Evolutionary conservation across 2,113 vertebrate species (phyloP), one percentile per base, ranked within the genome.

Genomic region (Lampris megalopsis): DNA sequence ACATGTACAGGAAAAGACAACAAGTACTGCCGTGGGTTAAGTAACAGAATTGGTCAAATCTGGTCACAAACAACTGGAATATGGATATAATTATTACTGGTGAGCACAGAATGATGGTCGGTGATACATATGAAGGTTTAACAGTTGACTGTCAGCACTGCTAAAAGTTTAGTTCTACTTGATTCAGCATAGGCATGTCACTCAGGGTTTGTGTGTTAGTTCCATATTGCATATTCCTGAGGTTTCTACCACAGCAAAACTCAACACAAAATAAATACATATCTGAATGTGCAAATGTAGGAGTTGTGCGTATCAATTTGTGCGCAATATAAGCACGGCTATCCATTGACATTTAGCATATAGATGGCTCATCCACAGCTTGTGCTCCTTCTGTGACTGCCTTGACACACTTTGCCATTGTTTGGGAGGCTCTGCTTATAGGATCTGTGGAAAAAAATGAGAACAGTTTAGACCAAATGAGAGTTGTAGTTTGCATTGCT

Each of bases 341-440:
- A 68, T 82, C n/a, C 35, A 9, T 45, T 73, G 62, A 2, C 24
- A 36, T 96, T 97, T 94, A 97, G 92, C 97, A 97, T 92, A 95
- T 96, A 74, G 96, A 92, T 41, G 96, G 96, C 63, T 98, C 97
- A 40, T 98, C 96, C 70, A 98, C 91, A 40, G 96, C 96, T 68
- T 96, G 94, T 53, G 96, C 95, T 62, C 96, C 97, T 89, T 98
- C 96, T 49, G 94, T 97, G 75, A 96, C 95, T 67, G 97, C 97
- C 91, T 98, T 99, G 71, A 98, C 95, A 93, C 97, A 99, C 86
- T 97, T 98, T 9, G 97, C 97, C 97, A 98, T 98, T 50, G 97
- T 98, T 93, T 97, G 97, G 48, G 96, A 99, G 68, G 97, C 96
- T 95, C 97, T 96, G 87, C 95, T 96, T 89, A 98, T 98, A 8